Evolutionary conservation across 2,888 invertebrate genomes (phyloP), one percentile per base, ranked within the genome.

Genomic region (Tridacna gigas): DNA sequence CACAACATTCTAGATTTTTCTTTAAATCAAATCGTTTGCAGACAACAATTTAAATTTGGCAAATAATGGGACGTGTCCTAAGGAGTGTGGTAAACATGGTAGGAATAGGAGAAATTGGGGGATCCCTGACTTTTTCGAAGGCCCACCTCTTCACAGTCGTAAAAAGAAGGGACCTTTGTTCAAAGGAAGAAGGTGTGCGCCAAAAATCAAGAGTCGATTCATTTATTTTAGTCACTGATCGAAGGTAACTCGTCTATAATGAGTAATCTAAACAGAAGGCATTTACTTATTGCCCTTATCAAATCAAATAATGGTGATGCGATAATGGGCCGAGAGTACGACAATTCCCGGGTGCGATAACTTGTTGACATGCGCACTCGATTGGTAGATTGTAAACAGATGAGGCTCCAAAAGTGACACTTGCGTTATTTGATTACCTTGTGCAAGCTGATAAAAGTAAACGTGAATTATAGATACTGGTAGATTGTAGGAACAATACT

Each of bases 241-340:
- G n/a, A 63, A 63, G 63, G 26, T 11, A 63, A 63, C 26, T 13
- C n/a, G 22, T 26, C 25, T 0, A 51, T 56, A 66, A 75, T 82
- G 79, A 63, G 78, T 76, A 79, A 79, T 65, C 66, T 76, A 78
- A 75, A 82, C 71, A 78, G 51, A 26, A 79, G 71, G 69, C 47
- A 12, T 74, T 63, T 75, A 67, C 75, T 69, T 79, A 75, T 75
- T 71, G 77, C 75, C 69, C 47, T 66, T 79, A 78, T 75, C 28
- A 67, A 75, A 65, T 69, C 71, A 79, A 79, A 82, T 69, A 79
- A 67, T 47, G 61, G 20, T 79, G 71, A 61, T 56, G 75, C 51
- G 82, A 82, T 82, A 82, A 82, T 82, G 74, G 65, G 63, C 67
- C 25, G 67, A 61, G 45, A 75, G 75, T 65, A 79, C 78, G 78